Evolutionary conservation across 2,888 invertebrate species (phyloP).

Genomic region (Chironomus riparius): DNA sequence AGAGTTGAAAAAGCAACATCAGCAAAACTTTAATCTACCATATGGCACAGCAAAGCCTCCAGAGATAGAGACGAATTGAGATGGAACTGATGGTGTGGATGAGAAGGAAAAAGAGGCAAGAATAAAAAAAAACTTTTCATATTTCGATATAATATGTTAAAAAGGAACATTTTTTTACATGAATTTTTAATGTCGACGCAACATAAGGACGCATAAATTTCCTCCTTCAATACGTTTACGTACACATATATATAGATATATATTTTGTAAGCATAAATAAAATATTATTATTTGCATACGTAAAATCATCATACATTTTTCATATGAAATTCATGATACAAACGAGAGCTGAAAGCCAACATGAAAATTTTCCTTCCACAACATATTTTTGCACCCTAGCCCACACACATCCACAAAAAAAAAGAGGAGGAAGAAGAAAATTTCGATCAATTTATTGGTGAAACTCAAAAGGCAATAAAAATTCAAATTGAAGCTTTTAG

Average conservation of each 20-base stretch:
- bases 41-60: background rate
- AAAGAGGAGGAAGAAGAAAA: background rate
- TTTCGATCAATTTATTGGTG: constrained; percentile 15
- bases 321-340: constrained; percentile 19
- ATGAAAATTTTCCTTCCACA: background rate
- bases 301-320: constrained; percentile 18
- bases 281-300: constrained; percentile 24
- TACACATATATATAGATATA: no score
- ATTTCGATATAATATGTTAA: background rate
- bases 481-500: constrained; percentile 25
- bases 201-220: background rate
- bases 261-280: background rate
- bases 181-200: constrained; percentile 9
- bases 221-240: background rate
- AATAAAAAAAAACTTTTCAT: background rate
- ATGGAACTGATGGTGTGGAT: background rate
- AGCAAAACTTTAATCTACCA: constrained; percentile 1
- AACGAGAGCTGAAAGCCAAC: constrained; percentile 14
- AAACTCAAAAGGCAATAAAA: constrained; percentile 23
- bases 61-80: background rate
- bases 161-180: background rate
- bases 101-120: background rate
- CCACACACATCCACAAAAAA: background rate
- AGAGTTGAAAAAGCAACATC: background rate
- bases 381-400: background rate